Evolutionary conservation across 2,113 vertebrate species (phyloP), one percentile per base, ranked within the genome.

Genomic region (Coreoperca whiteheadi): DNA sequence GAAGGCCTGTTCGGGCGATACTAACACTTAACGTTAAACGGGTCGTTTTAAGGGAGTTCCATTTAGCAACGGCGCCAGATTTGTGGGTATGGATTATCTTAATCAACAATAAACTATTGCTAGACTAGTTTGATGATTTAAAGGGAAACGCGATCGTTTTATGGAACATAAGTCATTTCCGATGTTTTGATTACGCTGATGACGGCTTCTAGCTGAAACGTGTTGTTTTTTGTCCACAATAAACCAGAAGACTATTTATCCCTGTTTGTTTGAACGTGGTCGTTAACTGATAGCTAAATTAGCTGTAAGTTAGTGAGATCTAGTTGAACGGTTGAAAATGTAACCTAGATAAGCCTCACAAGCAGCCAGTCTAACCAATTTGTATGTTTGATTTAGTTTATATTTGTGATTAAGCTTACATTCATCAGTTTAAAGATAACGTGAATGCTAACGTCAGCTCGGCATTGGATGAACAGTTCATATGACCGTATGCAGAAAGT

Each of bases 1-100:
- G 16, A n/a, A 76, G 86, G 83, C 87, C 88, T 15, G 50, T 21
- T 57, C 2, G 48, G 16, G 0, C 34, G 1, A 12, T 16, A 34
- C 50, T 28, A 11, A 46, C n/a, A 1, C 8, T 37, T n/a, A n/a
- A n/a, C n/a, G n/a, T n/a, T 30, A n/a, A 50, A 39, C 12, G 0
- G 3, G 1, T 12, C 50, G 20, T 18, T 74, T 74, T 1, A 11
- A 46, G n/a, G 7, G 10, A 1, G 4, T 25, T 64, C 11, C 25
- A 9, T 1, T 28, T 11, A 34, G 23, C 20, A 4, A 37, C n/a
- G 15, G 2, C n/a, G 21, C 12, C 32, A 76, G 23, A 21, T 39
- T 7, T 39, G 7, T 9, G 2, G 8, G 8, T 10, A n/a, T n/a
- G 41, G 37, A 39, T 39, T 39, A 43, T 43, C 41, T 18, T 18